These are phyloP conservation scores for Drosophila sproati DNA, from an alignment of 1,140 invertebrate species.

Conservation along the genomic window DNA sequence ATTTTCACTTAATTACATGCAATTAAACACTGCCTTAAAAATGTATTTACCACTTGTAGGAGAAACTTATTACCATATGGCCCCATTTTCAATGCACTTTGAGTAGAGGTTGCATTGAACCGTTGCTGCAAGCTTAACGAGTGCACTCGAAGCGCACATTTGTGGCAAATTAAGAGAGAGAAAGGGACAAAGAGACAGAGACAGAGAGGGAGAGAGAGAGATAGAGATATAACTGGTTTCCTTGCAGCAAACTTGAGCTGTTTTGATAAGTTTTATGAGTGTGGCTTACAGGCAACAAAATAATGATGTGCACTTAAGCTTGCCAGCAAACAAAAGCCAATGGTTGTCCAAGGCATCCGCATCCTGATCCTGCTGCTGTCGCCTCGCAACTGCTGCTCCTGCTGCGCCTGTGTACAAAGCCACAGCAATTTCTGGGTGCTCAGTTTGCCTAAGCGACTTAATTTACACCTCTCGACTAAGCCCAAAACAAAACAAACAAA, in stretches of 20 bases:
- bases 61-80: background rate
- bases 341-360: conserved; percentile 23
- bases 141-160: too few relatives aligned
- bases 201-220: too few relatives aligned
- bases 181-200: too few relatives aligned
- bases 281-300: conserved; percentile 55
- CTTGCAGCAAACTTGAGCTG: conserved; percentile 35
- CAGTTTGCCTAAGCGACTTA: conserved; percentile 66
- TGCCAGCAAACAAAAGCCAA: conserved; percentile 20
- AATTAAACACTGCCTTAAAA: too few relatives aligned
- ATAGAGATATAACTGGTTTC: background rate
- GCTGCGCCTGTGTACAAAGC: background rate
- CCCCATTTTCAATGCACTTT: background rate
- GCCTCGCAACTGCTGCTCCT: background rate
- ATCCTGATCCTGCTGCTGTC: background rate
- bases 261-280: conserved; percentile 65
- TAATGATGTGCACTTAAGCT: conserved; percentile 71
- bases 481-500: conserved; percentile 65
- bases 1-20: background rate
- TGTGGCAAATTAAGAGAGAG: too few relatives aligned
- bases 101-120: background rate
- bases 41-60: too few relatives aligned
- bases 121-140: too few relatives aligned
- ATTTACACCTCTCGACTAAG: conserved; percentile 76
- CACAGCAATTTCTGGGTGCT: conserved; percentile 28